Conservation (phyloP, 2,888 invertebrate genomes). For the Microctonus brassicae region DNA sequence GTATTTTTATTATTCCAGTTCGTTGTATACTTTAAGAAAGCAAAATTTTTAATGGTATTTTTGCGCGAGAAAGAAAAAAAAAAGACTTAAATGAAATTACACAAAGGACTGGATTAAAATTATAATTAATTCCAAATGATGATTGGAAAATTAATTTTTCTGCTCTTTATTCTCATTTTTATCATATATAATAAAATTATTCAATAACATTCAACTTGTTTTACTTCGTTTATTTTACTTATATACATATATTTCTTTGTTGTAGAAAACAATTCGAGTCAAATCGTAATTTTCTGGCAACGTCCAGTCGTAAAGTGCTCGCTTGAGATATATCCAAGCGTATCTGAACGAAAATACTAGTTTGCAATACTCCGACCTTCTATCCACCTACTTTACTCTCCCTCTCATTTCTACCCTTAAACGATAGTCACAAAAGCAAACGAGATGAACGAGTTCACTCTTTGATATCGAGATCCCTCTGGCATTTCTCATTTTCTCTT, state of each 20-base stretch:
- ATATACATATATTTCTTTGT: not conserved
- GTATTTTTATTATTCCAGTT: conserved; percentile 8
- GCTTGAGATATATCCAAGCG: conserved; percentile 11
- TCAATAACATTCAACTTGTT: not conserved
- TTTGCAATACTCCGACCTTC: not conserved
- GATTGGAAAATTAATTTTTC: not conserved
- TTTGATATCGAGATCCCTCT: conserved; percentile 35
- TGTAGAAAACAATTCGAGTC: conserved; percentile 38
- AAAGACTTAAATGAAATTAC: too few species aligned
- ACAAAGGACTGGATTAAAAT: not conserved
- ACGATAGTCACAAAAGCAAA: conserved; percentile 32
- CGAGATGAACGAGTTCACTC: conserved; percentile 39
- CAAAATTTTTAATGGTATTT: not conserved
- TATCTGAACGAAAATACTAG: conserved; percentile 31
- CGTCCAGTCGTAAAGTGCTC: conserved; percentile 26
- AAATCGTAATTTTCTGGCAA: conserved; percentile 35
- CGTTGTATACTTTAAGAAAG: not conserved
- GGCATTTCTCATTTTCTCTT: conserved; percentile 39
- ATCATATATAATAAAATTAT: not conserved
- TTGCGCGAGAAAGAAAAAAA: not conserved
- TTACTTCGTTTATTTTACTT: not conserved
- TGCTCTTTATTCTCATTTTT: not conserved
- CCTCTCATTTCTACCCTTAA: conserved; percentile 11
- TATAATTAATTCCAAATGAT: not conserved
- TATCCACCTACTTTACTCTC: not conserved